These are phyloP conservation scores for Drosophila suboccidentalis DNA, from an alignment of 2,888 invertebrate genomes.

Conservation along the genomic window DNA sequence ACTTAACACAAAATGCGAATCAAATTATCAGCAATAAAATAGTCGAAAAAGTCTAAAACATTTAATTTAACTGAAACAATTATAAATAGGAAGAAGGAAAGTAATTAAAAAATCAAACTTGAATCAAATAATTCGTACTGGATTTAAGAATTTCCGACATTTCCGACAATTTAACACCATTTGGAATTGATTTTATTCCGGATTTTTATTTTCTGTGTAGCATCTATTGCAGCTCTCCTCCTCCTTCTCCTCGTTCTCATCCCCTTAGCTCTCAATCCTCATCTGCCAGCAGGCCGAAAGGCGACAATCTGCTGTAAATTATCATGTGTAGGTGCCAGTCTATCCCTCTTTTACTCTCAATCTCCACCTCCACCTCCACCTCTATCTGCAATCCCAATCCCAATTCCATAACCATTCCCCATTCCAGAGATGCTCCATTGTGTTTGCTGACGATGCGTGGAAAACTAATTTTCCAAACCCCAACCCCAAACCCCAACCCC, in stretches of 20 bases:
- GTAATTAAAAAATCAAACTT: too few relatives aligned
- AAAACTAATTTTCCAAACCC: constrained; percentile 84
- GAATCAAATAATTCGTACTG: too few relatives aligned
- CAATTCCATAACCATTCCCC: constrained; percentile 20
- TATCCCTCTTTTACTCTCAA: constrained; percentile 2
- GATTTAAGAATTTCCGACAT: too few relatives aligned
- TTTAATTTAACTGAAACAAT: too few relatives aligned
- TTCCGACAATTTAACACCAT: too few relatives aligned
- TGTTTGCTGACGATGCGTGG: constrained; percentile 84
- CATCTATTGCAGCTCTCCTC: constrained; percentile 44
- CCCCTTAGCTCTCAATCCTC: background rate
- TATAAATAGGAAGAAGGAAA: too few relatives aligned
- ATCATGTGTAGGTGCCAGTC: constrained; percentile 81
- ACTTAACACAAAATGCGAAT: too few relatives aligned
- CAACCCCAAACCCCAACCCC: too few relatives aligned
- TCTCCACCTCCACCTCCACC: background rate
- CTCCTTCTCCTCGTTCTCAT: background rate
- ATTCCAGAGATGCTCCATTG: constrained; percentile 81
- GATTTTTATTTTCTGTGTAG: background rate
- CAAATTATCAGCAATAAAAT: too few relatives aligned
- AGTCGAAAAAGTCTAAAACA: too few relatives aligned
- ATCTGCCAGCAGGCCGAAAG: constrained; percentile 38
- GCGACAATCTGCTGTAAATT: constrained; percentile 83
- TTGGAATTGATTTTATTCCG: too few relatives aligned
- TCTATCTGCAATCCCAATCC: background rate